Percentiles rank a stretch among this genome's conserved stretches.
Evolutionary conservation across 2,113 vertebrate genomes (phyloP).

Genomic region (Odocoileus hemionus): DNA sequence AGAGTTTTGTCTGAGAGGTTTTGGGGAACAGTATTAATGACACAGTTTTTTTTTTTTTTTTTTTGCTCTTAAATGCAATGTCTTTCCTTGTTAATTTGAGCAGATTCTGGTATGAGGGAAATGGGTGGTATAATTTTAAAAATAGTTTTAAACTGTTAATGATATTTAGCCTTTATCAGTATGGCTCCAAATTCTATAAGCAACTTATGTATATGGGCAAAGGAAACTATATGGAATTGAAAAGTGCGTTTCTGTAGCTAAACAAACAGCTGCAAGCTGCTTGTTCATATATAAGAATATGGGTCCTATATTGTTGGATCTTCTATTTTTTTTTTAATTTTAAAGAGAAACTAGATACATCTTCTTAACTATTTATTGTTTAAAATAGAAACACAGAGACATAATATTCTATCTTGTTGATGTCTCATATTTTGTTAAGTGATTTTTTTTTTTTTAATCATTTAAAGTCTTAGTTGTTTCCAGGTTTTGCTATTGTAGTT

Average conservation of each 20-base stretch:
- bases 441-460: background rate
- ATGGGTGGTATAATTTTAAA: background rate
- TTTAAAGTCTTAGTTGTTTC: background rate
- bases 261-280: background rate
- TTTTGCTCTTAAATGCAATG: background rate
- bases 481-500: background rate
- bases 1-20: background rate
- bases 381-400: background rate
- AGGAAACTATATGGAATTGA: background rate
- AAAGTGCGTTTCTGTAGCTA: background rate
- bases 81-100: background rate
- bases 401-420: background rate
- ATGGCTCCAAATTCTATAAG: background rate
- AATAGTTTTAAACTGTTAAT: background rate
- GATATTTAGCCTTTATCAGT: background rate
- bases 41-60: background rate
- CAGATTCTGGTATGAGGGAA: background rate
- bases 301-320: background rate
- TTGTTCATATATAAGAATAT: background rate
- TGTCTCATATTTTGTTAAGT: constrained; percentile 7
- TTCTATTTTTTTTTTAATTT: background rate
- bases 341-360: background rate
- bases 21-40: background rate
- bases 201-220: background rate
- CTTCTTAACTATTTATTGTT: background rate